Evolutionary conservation across 2,888 invertebrate genomes (phyloP).

Genomic region (Neria commutata): DNA sequence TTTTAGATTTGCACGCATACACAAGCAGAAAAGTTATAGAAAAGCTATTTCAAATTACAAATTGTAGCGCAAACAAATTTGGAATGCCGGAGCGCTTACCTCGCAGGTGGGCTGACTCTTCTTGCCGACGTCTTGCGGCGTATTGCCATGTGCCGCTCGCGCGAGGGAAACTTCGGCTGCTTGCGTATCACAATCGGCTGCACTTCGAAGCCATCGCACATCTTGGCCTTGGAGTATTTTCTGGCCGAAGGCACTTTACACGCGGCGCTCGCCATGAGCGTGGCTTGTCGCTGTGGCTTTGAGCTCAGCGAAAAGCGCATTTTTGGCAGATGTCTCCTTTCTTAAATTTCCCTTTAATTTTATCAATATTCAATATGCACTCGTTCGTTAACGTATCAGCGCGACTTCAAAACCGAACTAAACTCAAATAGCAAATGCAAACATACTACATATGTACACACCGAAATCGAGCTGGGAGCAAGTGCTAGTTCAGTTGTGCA

Average conservation of each 20-base stretch:
- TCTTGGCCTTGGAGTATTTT: constrained; percentile 31
- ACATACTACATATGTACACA: too few relatives aligned
- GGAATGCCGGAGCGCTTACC: background rate
- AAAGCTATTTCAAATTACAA: too few relatives aligned
- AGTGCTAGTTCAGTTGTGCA: background rate
- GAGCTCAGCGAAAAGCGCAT: background rate
- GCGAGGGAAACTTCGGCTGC: constrained; percentile 71
- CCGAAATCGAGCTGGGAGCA: background rate
- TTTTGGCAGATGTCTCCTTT: too few relatives aligned
- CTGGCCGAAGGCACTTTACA: background rate
- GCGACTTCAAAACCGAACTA: background rate
- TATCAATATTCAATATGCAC: background rate
- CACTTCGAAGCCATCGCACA: constrained; percentile 46
- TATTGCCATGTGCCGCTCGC: constrained; percentile 73
- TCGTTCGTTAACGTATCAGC: background rate
- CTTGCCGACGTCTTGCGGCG: constrained; percentile 64
- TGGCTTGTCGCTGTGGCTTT: background rate
- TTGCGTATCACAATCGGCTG: constrained; percentile 63
- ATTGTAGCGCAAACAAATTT: background rate
- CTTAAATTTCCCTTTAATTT: background rate
- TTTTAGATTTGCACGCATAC: too few relatives aligned
- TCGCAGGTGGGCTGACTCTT: background rate
- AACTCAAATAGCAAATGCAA: background rate
- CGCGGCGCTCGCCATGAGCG: background rate
- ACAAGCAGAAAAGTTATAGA: too few relatives aligned